Base-by-base conservation (phyloP, 2,797 vertebrate species). In the Leontopithecus rosalia region DNA sequence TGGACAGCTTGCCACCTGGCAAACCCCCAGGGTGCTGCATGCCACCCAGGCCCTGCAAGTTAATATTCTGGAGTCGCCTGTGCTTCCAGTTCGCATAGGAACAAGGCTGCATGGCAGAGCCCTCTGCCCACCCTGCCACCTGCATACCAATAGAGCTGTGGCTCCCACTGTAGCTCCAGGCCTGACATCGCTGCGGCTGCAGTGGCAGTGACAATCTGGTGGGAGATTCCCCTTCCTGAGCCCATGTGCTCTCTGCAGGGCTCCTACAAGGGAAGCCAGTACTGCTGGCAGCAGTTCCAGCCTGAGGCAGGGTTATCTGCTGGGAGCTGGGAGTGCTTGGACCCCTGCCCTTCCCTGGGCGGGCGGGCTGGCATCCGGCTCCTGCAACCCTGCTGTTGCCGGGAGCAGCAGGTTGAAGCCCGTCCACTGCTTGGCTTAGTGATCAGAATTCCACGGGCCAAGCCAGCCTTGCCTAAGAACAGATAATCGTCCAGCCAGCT, bases 61-160 rank as follows among this genome's bases (percentile, higher is more conserved):
- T 72, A 57, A 43, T 76, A 48, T 76, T 93, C 80, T 88, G 48
- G 33, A 57, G 12, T 39, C 0, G 20, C 70, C 84, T 5, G 14
- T 81, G 88, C 58, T 96, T 97, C 67, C 77, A 43, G 4, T 80
- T 61, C 57, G 46, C 36, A 39, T 80, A 76, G 64, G 89, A 93
- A 55, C 14, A 36, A 58, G 55, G 36, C 76, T 61, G 7, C 20
- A 20, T 73, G 28, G 73, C 12, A 24, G 77, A 80, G 48, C 72
- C 73, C 9, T 28, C 36, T 24, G 85, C 50, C 83, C 1, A 11
- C 82, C 82, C 79, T 76, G n/a, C 91, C 76, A 30, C 89, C 94
- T 83, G 95, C 95, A 95, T 95, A 92, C 96, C 96, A 88, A 8
- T 43, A 48, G 96, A 72, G 26, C 86, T 88, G 82, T 5, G 24